Evolutionary conservation across 1,140 invertebrate genomes (phyloP), one percentile per base, ranked within the genome.

Genomic region (Atta colombica): DNA sequence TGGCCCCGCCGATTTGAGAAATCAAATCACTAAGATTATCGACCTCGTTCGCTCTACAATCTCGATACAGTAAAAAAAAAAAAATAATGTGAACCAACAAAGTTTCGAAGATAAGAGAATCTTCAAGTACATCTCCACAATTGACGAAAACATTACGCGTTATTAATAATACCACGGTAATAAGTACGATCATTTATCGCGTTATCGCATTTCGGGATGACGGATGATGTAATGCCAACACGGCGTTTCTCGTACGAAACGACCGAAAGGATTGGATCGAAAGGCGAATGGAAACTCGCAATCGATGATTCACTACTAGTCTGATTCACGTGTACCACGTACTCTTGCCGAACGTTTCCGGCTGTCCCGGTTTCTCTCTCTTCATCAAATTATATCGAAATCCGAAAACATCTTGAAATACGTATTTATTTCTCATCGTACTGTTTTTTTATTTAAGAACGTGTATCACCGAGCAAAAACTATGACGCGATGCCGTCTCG

Each of bases 281-380:
- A n/a, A 39, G 14, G 4, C 14, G 55, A 51, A 45, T 45, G n/a
- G 51, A 49, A 39, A 60, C 21, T 71, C 25, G 12, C 55, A 6
- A 16, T n/a, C 21, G 78, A 10, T 82, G 78, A 82, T 45, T 82
- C 78, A 82, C 45, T 68, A 35, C 18, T 5, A 35, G 49, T 55
- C 5, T 28, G 31, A 35, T 66, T 78, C 77, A 77, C 1, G 35
- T 71, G 28, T 69, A 55, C 3, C 12, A 28, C 25, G 35, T 45
- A 39, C 1, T 25, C 28, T 51, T 51, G 7, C 10, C 21, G 18
- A 39, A 10, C 21, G 18, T 12, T 49, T 74, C 18, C n/a, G 6
- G 0, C 16, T 25, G 6, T 3, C 7, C 3, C 45, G 16, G 39
- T 18, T 0, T n/a, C 10, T 16, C 18, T 10, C 14, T 7, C 21